Conservation (phyloP, 2,888 invertebrate species). For the Dromius quadrimaculatus region DNA sequence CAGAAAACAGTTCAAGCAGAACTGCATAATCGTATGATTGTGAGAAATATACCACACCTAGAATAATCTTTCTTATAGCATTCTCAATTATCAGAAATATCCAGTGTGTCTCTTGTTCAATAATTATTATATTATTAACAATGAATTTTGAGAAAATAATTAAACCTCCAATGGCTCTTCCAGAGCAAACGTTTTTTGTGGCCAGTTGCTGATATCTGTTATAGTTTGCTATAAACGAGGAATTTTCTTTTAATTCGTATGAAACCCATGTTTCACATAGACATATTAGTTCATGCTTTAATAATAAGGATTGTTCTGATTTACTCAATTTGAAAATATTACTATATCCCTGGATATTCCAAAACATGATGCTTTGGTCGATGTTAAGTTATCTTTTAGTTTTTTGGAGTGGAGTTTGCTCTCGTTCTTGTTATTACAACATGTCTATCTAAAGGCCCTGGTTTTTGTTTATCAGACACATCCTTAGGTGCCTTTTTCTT, state of each 20-base stretch:
- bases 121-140: neutral
- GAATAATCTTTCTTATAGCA: neutral
- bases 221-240: neutral
- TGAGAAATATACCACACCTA: neutral
- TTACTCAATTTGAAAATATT: neutral
- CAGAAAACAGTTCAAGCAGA: too few species aligned
- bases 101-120: too few species aligned
- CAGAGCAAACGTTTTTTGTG: neutral
- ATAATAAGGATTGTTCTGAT: neutral
- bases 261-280: neutral
- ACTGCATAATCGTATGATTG: neutral
- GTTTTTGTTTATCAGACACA: too few species aligned
- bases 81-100: neutral
- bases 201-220: neutral
- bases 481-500: too few species aligned
- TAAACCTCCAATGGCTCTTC: slow-evolving; percentile 5
- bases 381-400: neutral
- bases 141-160: neutral
- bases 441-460: neutral
- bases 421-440: neutral
- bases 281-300: too few species aligned
- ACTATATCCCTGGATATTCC: slow-evolving; percentile 1
- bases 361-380: neutral
- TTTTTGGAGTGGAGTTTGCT: neutral
- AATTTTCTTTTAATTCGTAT: neutral